Evolutionary conservation across 2,888 invertebrate genomes (phyloP).

Genomic region (Drosophila meridionalis): DNA sequence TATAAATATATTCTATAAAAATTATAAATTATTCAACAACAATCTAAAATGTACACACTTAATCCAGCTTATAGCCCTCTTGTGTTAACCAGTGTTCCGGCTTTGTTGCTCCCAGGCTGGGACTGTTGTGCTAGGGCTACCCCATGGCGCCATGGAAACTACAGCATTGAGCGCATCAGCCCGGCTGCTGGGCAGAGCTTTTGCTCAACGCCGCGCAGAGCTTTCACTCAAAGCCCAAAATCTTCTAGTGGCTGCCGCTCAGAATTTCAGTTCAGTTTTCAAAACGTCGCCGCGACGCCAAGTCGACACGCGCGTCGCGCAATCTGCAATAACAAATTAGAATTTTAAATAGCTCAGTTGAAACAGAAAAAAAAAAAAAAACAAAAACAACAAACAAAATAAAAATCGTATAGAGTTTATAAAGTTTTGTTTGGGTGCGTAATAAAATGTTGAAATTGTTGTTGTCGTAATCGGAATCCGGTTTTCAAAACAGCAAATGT

Average conservation of each 20-base stretch:
- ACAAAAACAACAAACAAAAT: slow-evolving; percentile 9
- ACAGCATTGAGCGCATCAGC: slow-evolving; percentile 19
- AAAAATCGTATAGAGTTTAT: slow-evolving; percentile 30
- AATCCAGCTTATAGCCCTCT: neutral
- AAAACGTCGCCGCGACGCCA: slow-evolving; percentile 60
- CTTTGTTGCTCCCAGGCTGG: slow-evolving; percentile 3
- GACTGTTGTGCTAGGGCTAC: slow-evolving; percentile 9
- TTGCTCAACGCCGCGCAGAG: slow-evolving; percentile 44
- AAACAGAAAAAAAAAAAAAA: slow-evolving; percentile 17
- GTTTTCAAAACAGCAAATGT: slow-evolving; percentile 40
- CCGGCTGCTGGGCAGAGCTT: slow-evolving; percentile 69
- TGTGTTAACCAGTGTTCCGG: slow-evolving; percentile 24
- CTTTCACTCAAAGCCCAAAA: slow-evolving; percentile 62
- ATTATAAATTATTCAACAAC: too few relatives aligned
- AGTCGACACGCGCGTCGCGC: slow-evolving; percentile 42
- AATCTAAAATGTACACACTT: neutral
- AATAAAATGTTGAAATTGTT: slow-evolving; percentile 31
- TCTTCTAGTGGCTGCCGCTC: slow-evolving; percentile 55
- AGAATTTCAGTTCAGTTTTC: slow-evolving; percentile 64
- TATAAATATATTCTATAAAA: neutral
- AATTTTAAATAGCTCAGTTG: slow-evolving; percentile 13
- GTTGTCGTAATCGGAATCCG: slow-evolving; percentile 48
- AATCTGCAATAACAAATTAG: slow-evolving; percentile 2
- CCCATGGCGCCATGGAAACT: slow-evolving; percentile 46
- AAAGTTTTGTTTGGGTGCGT: slow-evolving; percentile 64